Evolutionary conservation across 30 jellyfish, hydroid and myxozoan genomes (phyloP).

Genomic region (Sanderia malayensis): DNA sequence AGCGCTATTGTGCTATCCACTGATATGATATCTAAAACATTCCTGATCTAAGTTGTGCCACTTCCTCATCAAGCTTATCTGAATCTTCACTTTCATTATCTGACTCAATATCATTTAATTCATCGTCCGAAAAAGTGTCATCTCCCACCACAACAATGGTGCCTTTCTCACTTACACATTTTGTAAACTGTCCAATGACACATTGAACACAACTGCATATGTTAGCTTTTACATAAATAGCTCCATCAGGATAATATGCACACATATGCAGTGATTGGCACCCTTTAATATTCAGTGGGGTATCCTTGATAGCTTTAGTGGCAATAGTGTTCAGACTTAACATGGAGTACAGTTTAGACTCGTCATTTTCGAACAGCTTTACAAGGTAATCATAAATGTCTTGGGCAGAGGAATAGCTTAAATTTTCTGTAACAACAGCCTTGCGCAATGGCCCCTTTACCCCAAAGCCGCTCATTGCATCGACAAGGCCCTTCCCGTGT

Average conservation of each 20-base stretch:
- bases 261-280: too few relatives aligned
- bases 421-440: constrained; percentile 4
- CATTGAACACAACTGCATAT: not conserved
- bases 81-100: not conserved
- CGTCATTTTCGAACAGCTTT: not conserved
- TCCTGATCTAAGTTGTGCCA: not conserved
- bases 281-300: not conserved
- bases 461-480: constrained; percentile 29
- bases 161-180: not conserved
- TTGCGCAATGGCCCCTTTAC: constrained; percentile 24
- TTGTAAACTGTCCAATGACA: not conserved
- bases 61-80: not conserved
- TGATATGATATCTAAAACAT: too few relatives aligned
- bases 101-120: not conserved
- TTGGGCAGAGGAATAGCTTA: not conserved
- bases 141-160: too few relatives aligned
- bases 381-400: not conserved
- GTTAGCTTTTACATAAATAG: not conserved
- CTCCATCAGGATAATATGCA: not conserved
- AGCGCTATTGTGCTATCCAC: too few relatives aligned
- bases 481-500: too few relatives aligned
- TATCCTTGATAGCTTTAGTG: not conserved
- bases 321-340: not conserved
- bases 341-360: not conserved
- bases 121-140: not conserved